phyloP scores from a whole-genome alignment of 1,140 invertebrate species.

The Drosophila triauraria region DNA sequence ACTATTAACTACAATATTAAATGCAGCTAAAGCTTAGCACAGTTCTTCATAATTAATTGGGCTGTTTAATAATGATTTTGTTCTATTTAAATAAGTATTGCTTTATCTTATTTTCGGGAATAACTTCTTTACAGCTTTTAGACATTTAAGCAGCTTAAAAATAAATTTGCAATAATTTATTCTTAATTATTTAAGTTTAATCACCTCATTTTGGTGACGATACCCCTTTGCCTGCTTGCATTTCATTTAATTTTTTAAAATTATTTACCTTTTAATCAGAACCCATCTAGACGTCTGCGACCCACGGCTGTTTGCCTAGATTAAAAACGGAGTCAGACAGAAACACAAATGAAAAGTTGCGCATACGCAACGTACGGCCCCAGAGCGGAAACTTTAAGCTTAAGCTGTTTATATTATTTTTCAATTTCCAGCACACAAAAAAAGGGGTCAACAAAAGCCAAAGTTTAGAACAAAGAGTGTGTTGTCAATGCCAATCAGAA shows the following conservation, averaged over 20 bases:
- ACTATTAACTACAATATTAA: too few species aligned
- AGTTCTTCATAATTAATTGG: too few species aligned
- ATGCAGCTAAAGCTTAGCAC: too few species aligned
- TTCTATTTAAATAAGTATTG: too few species aligned
- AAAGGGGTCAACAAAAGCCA: constrained; percentile 19
- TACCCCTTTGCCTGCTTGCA: neutral
- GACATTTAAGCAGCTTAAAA: too few species aligned
- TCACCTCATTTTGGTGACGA: neutral
- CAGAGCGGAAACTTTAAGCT: constrained; percentile 41
- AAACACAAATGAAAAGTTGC: constrained; percentile 57
- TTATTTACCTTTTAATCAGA: constrained; percentile 28
- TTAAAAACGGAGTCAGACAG: constrained; percentile 34
- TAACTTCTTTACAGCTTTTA: too few species aligned
- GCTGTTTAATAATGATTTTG: too few species aligned
- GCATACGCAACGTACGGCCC: constrained; percentile 49
- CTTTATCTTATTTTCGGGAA: too few species aligned
- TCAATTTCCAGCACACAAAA: constrained; percentile 54
- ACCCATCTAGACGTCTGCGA: constrained; percentile 60
- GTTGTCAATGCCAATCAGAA: constrained; percentile 80
- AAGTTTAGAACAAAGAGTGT: constrained; percentile 59
- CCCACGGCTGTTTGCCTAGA: constrained; percentile 48
- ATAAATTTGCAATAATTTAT: too few species aligned
- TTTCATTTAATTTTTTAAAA: constrained; percentile 7
- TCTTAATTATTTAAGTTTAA: neutral
- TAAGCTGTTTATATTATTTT: constrained; percentile 70